These are phyloP conservation scores for Gastrophryne carolinensis DNA, from an alignment of 2,797 vertebrate species.

Conservation along the genomic window DNA sequence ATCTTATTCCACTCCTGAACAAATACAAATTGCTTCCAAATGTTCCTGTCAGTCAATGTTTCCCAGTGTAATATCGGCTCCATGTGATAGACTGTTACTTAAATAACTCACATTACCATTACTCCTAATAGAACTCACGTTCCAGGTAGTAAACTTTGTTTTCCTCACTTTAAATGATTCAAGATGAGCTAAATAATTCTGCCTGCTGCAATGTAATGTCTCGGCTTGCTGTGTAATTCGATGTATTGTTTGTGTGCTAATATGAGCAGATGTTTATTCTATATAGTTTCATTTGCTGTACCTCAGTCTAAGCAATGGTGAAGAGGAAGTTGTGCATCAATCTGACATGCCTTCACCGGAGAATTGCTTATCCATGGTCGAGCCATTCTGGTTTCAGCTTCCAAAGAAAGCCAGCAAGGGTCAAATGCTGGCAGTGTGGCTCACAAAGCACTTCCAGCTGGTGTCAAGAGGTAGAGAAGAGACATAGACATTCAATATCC, in stretches of 20 bases:
- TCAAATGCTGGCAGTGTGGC: conserved; percentile 64
- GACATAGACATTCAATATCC: conserved; percentile 62
- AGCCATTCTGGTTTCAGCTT: conserved; percentile 63
- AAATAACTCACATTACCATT: conserved; percentile 32
- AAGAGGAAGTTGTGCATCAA: conserved; percentile 50
- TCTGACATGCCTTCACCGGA: conserved; percentile 59
- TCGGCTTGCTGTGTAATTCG: conserved; percentile 14
- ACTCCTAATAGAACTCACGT: conserved; percentile 19
- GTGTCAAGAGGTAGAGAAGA: conserved; percentile 57
- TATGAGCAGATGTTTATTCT: conserved; percentile 42
- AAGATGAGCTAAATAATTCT: conserved; percentile 17
- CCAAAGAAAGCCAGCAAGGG: conserved; percentile 64
- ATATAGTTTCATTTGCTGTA: conserved; percentile 36
- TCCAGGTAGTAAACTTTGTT: conserved; percentile 29
- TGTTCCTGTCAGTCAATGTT: conserved; percentile 18
- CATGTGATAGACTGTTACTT: conserved; percentile 32
- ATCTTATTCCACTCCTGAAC: conserved; percentile 15
- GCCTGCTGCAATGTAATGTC: neutral
- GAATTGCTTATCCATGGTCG: conserved; percentile 62
- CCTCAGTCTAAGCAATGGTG: conserved; percentile 35
- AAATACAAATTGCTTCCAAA: conserved; percentile 28
- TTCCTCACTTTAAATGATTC: conserved; percentile 39
- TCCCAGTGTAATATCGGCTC: conserved; percentile 18
- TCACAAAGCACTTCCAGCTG: conserved; percentile 67
- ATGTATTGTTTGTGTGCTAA: conserved; percentile 42